Base-by-base conservation (phyloP, 2,888 invertebrate species). In the Antheraea assamensis region DNA sequence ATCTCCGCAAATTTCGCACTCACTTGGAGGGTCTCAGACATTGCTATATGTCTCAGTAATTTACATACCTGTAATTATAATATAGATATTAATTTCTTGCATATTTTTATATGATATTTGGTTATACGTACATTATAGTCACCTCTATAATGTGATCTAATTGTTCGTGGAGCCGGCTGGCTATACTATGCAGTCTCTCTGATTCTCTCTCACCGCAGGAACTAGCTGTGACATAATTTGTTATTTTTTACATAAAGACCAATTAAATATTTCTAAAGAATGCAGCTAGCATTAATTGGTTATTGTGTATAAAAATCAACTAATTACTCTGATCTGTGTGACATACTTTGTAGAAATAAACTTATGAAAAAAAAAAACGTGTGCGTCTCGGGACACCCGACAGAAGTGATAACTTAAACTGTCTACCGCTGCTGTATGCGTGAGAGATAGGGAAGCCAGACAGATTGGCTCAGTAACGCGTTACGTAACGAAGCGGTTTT, bases 121-220 rank as follows among this genome's bases (percentile, higher is more conserved):
- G 49, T 52, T 70, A 21, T 42, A 71, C 35, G 70, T 75, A 72
- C 64, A 27, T 66, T 27, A 74, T 72, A 71, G 71, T 83, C 86
- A 99, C 99, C 96, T 99, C 99, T 91, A 99, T 97, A 87, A 99
- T 97, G 92, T 99, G 99, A 94, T 99, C 99, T 88, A 99, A 97
- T 93, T 99, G 98, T 93, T 99, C 99, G 89, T 98, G 97, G 91
- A 99, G 99, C 92, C 97, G 97, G 94, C 98, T 98, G 84, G 98
- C 97, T 90, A 97, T 97, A 91, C 98, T 98, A 91, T 99, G 98
- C 84, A 99, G 97, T 90, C 98, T 96, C 90, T 98, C 98, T 84
- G 97, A 96, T 95, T 94, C 94, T 93, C 94, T 94, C 93, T 94
- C 94, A 89, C 97, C 96, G 82, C 97, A 90, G 90, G 94, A 92